These are phyloP conservation scores for Selene dorsalis DNA, from an alignment of 2,797 vertebrate genomes.

Conservation along the genomic window DNA sequence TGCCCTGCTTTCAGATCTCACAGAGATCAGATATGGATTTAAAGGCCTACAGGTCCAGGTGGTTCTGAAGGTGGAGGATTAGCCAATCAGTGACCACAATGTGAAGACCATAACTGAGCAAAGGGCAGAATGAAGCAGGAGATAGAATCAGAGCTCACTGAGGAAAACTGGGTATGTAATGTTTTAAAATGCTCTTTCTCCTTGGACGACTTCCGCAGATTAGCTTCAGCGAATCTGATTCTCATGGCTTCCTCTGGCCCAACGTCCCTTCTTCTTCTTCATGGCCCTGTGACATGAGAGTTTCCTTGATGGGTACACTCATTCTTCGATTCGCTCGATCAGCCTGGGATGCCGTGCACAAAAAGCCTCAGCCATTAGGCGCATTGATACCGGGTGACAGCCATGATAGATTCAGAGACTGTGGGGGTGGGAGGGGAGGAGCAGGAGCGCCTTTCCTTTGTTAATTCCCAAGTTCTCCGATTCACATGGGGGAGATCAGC, in stretches of 20 bases:
- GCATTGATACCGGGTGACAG: conserved; percentile 80
- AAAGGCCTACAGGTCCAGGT: conserved; percentile 30
- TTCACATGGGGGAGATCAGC: conserved; percentile 57
- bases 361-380: conserved; percentile 77
- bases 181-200: conserved; percentile 26
- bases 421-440: conserved; percentile 47
- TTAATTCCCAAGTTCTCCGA: conserved; percentile 66
- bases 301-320: conserved; percentile 64
- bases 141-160: conserved; percentile 15
- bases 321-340: conserved; percentile 68
- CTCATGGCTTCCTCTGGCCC: conserved; percentile 63
- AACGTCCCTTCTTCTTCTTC: conserved; percentile 52
- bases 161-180: conserved; percentile 9
- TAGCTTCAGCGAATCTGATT: conserved; percentile 65
- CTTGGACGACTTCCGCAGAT: conserved; percentile 72
- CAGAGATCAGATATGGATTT: conserved; percentile 59
- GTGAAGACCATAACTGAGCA: conserved; percentile 1
- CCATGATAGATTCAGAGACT: conserved; percentile 72
- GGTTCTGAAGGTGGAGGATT: conserved; percentile 25
- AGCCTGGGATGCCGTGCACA: conserved; percentile 66
- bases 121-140: conserved; percentile 1
- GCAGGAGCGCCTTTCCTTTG: conserved; percentile 65
- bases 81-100: conserved; percentile 14
- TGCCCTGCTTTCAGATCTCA: conserved; percentile 44
- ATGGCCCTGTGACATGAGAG: conserved; percentile 53